Evolutionary conservation across 2,797 vertebrate genomes (phyloP).

Genomic region (Semaprochilodus insignis): DNA sequence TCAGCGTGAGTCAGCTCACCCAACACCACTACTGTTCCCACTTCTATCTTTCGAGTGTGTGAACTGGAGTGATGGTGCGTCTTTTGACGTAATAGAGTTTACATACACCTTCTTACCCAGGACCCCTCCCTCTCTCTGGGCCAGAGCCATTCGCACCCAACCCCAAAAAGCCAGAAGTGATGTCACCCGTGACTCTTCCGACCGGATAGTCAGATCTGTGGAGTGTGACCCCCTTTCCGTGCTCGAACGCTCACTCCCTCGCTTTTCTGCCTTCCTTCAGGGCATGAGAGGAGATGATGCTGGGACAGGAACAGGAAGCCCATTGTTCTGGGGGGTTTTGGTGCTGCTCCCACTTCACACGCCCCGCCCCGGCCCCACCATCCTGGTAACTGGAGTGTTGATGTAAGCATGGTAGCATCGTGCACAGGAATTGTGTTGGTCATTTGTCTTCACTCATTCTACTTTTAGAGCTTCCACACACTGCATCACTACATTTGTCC

Average conservation of each 20-base stretch:
- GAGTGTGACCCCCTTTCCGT: conserved; percentile 43
- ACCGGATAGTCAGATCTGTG: conserved; percentile 54
- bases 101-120: conserved; percentile 27
- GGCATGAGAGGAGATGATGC: conserved; percentile 50
- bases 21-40: conserved; percentile 44
- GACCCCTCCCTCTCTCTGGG: conserved; percentile 28
- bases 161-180: conserved; percentile 62
- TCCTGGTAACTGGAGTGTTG: conserved; percentile 42
- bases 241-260: conserved; percentile 11
- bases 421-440: conserved; percentile 8
- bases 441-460: conserved; percentile 4
- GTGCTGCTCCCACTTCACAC: conserved; percentile 45
- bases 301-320: conserved; percentile 58
- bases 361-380: conserved; percentile 33
- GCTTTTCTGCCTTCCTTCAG: conserved; percentile 44
- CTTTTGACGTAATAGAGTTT: conserved; percentile 25
- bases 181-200: conserved; percentile 68
- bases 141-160: conserved; percentile 44
- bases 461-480: neutral
- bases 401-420: conserved; percentile 35
- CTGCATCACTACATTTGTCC: neutral
- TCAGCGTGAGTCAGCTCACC: conserved; percentile 11
- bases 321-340: conserved; percentile 59
- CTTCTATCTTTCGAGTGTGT: conserved; percentile 49
- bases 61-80: conserved; percentile 10